A percentile compares a stretch with the other conserved stretches of the same genome.
phyloP scores from a whole-genome alignment of 2,888 invertebrate species.

The Tholera decimalis region DNA sequence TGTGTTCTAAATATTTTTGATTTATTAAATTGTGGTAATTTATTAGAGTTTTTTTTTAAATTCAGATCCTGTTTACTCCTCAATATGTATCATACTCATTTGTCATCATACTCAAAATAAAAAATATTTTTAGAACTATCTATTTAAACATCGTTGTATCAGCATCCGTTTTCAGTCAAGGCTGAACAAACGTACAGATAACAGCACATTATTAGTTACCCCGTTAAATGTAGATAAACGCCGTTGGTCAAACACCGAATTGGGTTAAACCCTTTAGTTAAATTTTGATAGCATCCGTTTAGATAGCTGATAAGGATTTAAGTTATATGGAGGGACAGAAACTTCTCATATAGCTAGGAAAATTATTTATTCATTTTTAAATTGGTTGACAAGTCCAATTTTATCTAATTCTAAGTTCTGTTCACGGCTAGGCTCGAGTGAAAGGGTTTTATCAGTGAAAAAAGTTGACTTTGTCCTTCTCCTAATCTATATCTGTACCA shows the following conservation, averaged over 20 bases:
- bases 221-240: conserved; percentile 73
- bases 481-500: too few species aligned
- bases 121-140: conserved; percentile 58
- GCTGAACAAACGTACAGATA: conserved; percentile 80
- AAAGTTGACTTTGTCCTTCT: too few species aligned
- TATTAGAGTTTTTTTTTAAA: not conserved
- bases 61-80: conserved; percentile 1
- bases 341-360: not conserved
- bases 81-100: conserved; percentile 3
- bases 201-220: conserved; percentile 73
- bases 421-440: too few species aligned
- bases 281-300: conserved; percentile 71
- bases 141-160: conserved; percentile 73
- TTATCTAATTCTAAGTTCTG: too few species aligned
- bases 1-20: not conserved
- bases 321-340: conserved; percentile 1
- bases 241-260: conserved; percentile 77
- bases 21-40: not conserved
- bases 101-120: conserved; percentile 36
- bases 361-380: not conserved
- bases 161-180: conserved; percentile 83
- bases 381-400: not conserved
- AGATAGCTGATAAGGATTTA: conserved; percentile 46
- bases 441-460: too few species aligned
- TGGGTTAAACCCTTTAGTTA: conserved; percentile 80